Evolutionary conservation across 2,888 invertebrate species (phyloP).

Genomic region (Hemithea aestivaria): DNA sequence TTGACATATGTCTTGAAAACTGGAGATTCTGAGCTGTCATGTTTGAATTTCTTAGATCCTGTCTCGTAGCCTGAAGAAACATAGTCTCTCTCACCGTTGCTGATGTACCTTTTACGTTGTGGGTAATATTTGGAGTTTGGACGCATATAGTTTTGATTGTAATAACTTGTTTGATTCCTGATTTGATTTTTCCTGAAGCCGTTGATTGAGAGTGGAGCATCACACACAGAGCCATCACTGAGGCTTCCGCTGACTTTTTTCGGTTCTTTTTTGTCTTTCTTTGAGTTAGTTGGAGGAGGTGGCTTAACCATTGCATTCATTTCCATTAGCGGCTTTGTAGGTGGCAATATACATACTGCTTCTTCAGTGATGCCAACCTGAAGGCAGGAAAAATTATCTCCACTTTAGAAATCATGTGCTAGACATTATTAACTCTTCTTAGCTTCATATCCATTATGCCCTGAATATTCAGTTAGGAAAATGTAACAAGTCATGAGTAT

Average conservation of each 20-base stretch:
- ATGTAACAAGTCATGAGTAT: constrained; percentile 33
- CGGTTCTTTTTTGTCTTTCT: constrained; percentile 38
- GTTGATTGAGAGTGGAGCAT: constrained; percentile 50
- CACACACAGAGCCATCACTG: constrained; percentile 66
- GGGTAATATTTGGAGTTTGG: constrained; percentile 36
- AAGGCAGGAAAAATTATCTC: constrained; percentile 80
- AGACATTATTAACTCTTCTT: constrained; percentile 68
- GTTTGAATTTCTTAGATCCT: constrained; percentile 49
- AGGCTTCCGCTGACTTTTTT: constrained; percentile 54
- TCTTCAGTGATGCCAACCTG: constrained; percentile 79
- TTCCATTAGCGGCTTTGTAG: constrained; percentile 67
- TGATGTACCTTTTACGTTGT: constrained; percentile 50
- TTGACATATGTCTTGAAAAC: constrained; percentile 39
- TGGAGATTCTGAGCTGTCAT: constrained; percentile 40
- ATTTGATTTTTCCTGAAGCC: constrained; percentile 50
- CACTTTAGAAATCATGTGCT: constrained; percentile 77
- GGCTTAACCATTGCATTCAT: constrained; percentile 53
- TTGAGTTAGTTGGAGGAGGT: constrained; percentile 41
- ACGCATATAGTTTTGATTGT: constrained; percentile 40
- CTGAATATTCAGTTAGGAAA: constrained; percentile 51
- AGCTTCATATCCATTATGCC: constrained; percentile 70
- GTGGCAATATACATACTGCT: constrained; percentile 72
- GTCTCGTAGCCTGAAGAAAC: constrained; percentile 62
- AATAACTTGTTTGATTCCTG: constrained; percentile 38
- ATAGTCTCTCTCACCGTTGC: constrained; percentile 56